Evolutionary conservation across 2,888 invertebrate genomes (phyloP), one percentile per base, ranked within the genome.

Genomic region (Kryphioiulus occultus): DNA sequence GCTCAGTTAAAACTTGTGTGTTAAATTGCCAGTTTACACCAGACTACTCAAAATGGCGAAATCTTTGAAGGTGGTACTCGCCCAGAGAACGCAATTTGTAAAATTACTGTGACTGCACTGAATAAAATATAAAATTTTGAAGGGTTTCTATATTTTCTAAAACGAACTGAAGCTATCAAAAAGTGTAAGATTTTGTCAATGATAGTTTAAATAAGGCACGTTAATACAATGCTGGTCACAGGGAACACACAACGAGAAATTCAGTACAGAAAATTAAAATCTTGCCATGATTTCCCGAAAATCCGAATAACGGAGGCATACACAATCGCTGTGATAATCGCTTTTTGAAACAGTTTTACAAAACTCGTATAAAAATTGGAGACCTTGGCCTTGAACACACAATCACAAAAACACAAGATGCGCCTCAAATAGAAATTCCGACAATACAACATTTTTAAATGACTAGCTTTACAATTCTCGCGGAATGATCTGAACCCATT

Each of bases 121-220:
- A 68, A 68, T 68, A 68, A 68, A 26, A 26, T 9, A 12, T 26
- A 26, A 44, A 68, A 68, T 68, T 68, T 68, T 22, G 59, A 68
- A 68, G 22, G 59, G 22, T 22, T 22, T 68, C 22, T 22, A 9
- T 9, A 22, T 15, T 4, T 44, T 4, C 15, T 44, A 4, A 44
- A 12, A 44, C 1, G 15, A 44, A 44, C 44, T 44, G 44, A 44
- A 12, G 44, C 44, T 12, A 3, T 30, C 9, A 30, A 78, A 32
- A 78, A 17, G 30, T 30, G 30, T 78, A 78, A 30, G 30, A 78
- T 15, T n/a, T 26, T 68, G 26, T 26, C 26, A 26, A 26, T 12
- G 68, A 53, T 22, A 78, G 15, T 78, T 78, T 78, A 78, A 78
- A 78, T 78, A 78, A 78, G 78, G 78, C 78, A 78, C 78, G 78